Evolutionary conservation across 2,888 invertebrate species (phyloP).

Genomic region (Pyrochroa serraticornis): DNA sequence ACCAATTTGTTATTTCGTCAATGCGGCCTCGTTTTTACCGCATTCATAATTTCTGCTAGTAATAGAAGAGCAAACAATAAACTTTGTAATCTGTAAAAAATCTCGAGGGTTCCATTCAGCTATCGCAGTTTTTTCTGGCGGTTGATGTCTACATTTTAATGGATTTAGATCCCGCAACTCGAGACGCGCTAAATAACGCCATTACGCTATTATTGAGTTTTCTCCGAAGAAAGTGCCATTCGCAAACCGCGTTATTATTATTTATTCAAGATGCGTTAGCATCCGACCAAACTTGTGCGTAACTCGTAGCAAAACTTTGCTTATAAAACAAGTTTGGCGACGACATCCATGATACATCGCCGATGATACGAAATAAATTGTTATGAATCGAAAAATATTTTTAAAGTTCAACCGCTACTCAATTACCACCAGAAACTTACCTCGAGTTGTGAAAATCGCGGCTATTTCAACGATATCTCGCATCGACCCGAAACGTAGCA

Average conservation of each 20-base stretch:
- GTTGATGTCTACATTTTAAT: background rate
- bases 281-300: background rate
- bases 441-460: no score
- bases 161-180: no score
- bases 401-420: no score
- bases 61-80: constrained; percentile 12
- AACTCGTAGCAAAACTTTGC: constrained; percentile 9
- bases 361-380: constrained; percentile 4
- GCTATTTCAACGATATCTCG: no score
- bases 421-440: no score
- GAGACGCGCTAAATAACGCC: no score
- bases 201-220: no score
- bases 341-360: constrained; percentile 16
- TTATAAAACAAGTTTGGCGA: constrained; percentile 9
- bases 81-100: constrained; percentile 6
- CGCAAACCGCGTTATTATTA: constrained; percentile 8
- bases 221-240: no score
- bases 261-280: constrained; percentile 20
- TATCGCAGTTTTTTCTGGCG: background rate
- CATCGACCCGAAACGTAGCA: no score
- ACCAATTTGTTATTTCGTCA: constrained; percentile 2
- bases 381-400: background rate
- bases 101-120: background rate
- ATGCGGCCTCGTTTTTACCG: background rate
- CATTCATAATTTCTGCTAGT: background rate